A percentile compares a stretch with the other conserved stretches of the same genome.
Evolutionary conservation across 2,888 invertebrate species (phyloP).

Genomic region (Machimus atricapillus): DNA sequence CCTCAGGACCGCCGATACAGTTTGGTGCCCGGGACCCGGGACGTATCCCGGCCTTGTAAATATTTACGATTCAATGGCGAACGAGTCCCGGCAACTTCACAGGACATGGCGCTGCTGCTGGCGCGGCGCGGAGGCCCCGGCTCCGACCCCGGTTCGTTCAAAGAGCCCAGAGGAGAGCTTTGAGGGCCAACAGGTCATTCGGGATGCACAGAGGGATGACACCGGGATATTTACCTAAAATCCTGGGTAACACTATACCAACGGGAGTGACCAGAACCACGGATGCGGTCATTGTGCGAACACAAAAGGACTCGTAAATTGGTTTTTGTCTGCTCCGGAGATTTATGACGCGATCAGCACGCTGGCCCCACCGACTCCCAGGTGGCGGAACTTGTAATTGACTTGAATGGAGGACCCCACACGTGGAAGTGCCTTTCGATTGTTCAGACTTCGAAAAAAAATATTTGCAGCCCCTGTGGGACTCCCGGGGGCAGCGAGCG

Average conservation of each 20-base stretch:
- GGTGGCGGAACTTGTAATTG: slow-evolving; percentile 36
- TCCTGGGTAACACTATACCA: slow-evolving; percentile 2
- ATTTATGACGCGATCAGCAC: slow-evolving; percentile 37
- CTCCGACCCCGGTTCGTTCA: not conserved
- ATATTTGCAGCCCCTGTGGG: not conserved
- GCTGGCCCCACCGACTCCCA: not conserved
- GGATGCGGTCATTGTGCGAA: slow-evolving; percentile 38
- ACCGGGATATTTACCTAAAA: slow-evolving; percentile 41
- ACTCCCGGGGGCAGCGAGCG: not conserved
- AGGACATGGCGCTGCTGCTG: not conserved
- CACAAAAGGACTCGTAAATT: slow-evolving; percentile 43
- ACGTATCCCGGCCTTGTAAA: slow-evolving; percentile 18
- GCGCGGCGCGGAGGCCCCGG: not conserved
- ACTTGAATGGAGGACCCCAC: slow-evolving; percentile 25
- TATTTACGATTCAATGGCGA: slow-evolving; percentile 27
- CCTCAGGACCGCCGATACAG: not conserved
- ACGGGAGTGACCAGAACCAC: slow-evolving; percentile 33
- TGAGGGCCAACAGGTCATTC: slow-evolving; percentile 37
- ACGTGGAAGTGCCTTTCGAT: slow-evolving; percentile 13
- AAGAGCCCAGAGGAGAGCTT: not conserved
- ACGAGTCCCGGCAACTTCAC: not conserved
- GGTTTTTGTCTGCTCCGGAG: slow-evolving; percentile 42
- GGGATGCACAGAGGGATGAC: slow-evolving; percentile 34
- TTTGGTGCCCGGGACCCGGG: not conserved
- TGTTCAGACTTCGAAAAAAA: not conserved